Evolutionary conservation across 2,113 vertebrate genomes (phyloP).

Genomic region (Daubentonia madagascariensis): DNA sequence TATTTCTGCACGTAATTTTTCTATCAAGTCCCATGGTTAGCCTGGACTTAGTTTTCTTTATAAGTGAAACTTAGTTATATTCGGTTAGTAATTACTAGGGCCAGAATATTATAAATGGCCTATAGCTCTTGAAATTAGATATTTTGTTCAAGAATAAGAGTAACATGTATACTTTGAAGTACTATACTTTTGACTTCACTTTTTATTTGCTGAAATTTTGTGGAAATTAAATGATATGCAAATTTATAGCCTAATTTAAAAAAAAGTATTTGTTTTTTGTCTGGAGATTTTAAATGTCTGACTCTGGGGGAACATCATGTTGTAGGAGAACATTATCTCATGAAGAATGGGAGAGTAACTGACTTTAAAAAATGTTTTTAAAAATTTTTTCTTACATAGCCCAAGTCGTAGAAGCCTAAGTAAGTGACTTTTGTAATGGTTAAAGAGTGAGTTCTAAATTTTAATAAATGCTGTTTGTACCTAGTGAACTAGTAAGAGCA

Average conservation of each 20-base stretch:
- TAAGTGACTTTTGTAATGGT: neutral
- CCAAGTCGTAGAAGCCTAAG: neutral
- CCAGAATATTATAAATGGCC: neutral
- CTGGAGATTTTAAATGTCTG: neutral
- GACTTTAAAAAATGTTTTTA: neutral
- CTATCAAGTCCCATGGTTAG: neutral
- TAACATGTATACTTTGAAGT: neutral
- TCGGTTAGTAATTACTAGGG: neutral
- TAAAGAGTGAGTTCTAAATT: constrained; percentile 19
- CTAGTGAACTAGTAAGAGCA: neutral
- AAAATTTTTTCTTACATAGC: too few species aligned
- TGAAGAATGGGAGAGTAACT: neutral
- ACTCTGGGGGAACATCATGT: neutral
- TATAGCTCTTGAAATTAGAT: neutral
- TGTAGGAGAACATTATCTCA: neutral
- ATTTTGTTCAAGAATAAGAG: neutral
- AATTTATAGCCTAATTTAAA: neutral
- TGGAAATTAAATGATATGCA: constrained; percentile 11
- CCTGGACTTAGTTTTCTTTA: neutral
- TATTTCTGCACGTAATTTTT: neutral
- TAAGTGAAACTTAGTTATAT: neutral
- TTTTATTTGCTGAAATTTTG: neutral
- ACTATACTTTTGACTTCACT: neutral
- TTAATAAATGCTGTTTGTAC: neutral
- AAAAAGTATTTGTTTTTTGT: neutral